These are phyloP conservation scores for Bovichtus variegatus DNA, from an alignment of 2,797 vertebrate genomes.

Conservation along the genomic window DNA sequence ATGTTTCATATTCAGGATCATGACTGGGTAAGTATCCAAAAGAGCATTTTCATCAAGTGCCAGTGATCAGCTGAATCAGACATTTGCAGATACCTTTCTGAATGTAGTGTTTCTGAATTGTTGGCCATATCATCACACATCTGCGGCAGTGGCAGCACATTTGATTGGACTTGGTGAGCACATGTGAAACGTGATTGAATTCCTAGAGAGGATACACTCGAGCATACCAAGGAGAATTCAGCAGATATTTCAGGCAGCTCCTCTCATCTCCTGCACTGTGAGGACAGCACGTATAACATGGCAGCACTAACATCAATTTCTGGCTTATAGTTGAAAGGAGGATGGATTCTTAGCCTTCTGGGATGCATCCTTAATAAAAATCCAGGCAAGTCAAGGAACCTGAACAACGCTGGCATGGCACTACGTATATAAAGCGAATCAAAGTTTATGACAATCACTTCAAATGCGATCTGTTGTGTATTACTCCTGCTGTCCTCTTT, in stretches of 20 bases:
- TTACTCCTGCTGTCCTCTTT: slow-evolving; percentile 31
- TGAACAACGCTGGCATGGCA: slow-evolving; percentile 40
- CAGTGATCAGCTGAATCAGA: slow-evolving; percentile 1
- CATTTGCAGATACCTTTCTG: background rate
- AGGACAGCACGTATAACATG: slow-evolving; percentile 73
- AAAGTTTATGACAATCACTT: slow-evolving; percentile 66
- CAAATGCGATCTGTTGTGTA: slow-evolving; percentile 43
- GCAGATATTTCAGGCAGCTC: slow-evolving; percentile 69
- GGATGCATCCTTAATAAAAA: slow-evolving; percentile 72
- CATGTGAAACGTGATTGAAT: slow-evolving; percentile 65
- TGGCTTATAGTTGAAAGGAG: slow-evolving; percentile 72
- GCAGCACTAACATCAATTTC: slow-evolving; percentile 79
- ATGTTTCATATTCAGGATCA: slow-evolving; percentile 4
- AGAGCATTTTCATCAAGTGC: background rate
- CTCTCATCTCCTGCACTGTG: slow-evolving; percentile 68
- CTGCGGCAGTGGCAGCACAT: slow-evolving; percentile 33
- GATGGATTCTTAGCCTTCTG: slow-evolving; percentile 74
- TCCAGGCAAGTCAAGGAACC: slow-evolving; percentile 57
- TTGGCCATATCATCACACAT: slow-evolving; percentile 40
- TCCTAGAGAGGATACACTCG: slow-evolving; percentile 57
- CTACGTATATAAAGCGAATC: slow-evolving; percentile 62
- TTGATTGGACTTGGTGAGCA: slow-evolving; percentile 56
- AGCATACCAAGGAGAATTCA: slow-evolving; percentile 67
- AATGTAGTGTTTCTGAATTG: slow-evolving; percentile 23
- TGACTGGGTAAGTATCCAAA: background rate